These are phyloP conservation scores for Heliothis peltigera DNA, from an alignment of 2,888 invertebrate species.

Conservation along the genomic window DNA sequence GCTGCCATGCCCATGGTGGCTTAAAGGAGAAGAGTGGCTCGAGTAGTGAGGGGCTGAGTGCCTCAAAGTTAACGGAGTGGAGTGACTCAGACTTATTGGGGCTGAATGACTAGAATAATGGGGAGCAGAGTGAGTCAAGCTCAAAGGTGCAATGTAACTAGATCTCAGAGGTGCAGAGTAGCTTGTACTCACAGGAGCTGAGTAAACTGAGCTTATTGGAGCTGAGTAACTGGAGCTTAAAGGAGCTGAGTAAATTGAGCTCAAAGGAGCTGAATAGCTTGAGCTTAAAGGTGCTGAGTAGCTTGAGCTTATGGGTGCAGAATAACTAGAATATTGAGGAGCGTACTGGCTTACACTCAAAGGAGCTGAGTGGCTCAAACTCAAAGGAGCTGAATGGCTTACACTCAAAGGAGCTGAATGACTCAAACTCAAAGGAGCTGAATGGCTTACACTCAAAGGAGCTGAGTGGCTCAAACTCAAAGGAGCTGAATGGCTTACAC, in stretches of 20 bases:
- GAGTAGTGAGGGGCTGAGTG: constrained; percentile 5
- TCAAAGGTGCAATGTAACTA: constrained; percentile 15
- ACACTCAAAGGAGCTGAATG: neutral
- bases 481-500: neutral
- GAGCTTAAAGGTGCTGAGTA: constrained; percentile 18
- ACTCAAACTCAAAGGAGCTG: constrained; percentile 1
- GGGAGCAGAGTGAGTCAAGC: constrained; percentile 6
- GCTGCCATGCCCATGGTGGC: constrained; percentile 7
- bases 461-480: constrained; percentile 6
- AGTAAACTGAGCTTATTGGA: constrained; percentile 12
- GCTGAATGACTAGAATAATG: neutral
- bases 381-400: neutral
- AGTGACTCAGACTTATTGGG: neutral
- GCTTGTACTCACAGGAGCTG: neutral
- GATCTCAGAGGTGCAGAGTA: constrained; percentile 18
- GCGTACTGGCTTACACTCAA: neutral
- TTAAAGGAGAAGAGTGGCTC: constrained; percentile 12
- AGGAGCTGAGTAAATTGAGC: constrained; percentile 1
- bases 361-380: neutral
- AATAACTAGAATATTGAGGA: constrained; percentile 8
- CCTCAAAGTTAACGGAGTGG: constrained; percentile 2
- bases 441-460: constrained; percentile 27
- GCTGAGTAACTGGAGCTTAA: constrained; percentile 13
- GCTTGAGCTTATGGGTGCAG: constrained; percentile 21
- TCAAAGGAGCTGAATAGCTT: neutral